Percentiles rank a stretch among this genome's conserved stretches.
phyloP scores from a whole-genome alignment of 2,113 vertebrate species.

The Myrmecophaga tridactyla region DNA sequence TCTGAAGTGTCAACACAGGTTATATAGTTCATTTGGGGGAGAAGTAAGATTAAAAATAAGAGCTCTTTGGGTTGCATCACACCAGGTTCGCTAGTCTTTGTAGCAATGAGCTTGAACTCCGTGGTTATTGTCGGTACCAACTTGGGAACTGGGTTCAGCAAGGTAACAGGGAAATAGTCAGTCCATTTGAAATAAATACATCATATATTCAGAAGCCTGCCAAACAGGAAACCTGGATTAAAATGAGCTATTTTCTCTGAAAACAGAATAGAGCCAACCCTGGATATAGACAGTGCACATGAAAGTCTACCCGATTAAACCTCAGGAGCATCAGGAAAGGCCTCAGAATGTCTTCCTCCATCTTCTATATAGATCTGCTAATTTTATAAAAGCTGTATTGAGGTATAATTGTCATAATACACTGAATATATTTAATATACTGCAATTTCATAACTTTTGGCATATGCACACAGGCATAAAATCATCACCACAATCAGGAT shows the following conservation, averaged over 20 bases:
- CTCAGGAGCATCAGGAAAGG: not conserved
- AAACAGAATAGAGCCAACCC: not conserved
- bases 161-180: not conserved
- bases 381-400: not conserved
- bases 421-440: not conserved
- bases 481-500: not conserved
- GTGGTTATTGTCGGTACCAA: not conserved
- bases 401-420: not conserved
- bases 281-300: not conserved
- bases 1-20: not conserved
- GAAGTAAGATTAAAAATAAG: not conserved
- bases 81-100: not conserved
- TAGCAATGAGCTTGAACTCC: not conserved
- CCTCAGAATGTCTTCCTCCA: not conserved
- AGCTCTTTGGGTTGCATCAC: not conserved
- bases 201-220: not conserved
- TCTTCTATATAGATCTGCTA: not conserved
- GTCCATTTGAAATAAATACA: not conserved
- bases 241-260: not conserved
- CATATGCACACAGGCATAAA: not conserved
- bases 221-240: not conserved
- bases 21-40: slow-evolving; percentile 40
- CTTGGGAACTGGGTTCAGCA: not conserved
- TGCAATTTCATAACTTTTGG: not conserved
- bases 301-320: not conserved